Evolutionary conservation across 92 coral and sea anemone genomes (phyloP), one percentile per base, ranked within the genome.

Genomic region (Bergia sp.): DNA sequence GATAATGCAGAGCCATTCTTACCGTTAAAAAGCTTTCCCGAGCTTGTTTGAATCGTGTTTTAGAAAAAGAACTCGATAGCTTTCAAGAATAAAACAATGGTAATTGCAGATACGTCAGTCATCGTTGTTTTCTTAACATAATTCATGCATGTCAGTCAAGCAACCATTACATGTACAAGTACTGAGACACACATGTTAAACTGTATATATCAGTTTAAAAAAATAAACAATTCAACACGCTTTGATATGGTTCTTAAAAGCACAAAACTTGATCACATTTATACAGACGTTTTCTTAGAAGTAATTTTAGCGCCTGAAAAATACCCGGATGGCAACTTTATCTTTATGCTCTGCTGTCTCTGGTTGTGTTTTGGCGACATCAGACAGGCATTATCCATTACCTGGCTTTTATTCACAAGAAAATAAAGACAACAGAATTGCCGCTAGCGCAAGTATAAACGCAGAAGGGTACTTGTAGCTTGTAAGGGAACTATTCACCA

Each of bases 221-320:
- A 79, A 55, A 50, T 47, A 79, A 79, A 79, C 83, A 79, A 47
- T 23, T 79, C 83, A 47, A 36, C 66, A 37, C 65, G 37, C 45
- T 50, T 53, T 37, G 23, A 16, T 79, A n/a, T 47, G 20, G 20
- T 50, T 23, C 69, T 79, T 36, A 50, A 13, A 11, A 37, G n/a
- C 44, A 74, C 47, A 53, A 79, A 79, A 79, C n/a, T 39, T n/a
- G 79, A 40, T 74, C 79, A 74, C 10, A 21, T 38, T 74, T 40
- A 42, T 74, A 8, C 49, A 3, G 45, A 39, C n/a, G 50, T 18
- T 15, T 39, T 74, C 4, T 39, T 18, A 76, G 21, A 40, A 76
- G 45, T 1, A 76, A 20, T 41, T 76, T n/a, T 7, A 76, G 12
- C 37, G 3, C 45, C 41, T 10, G 15, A 76, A 76, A 39, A 41